phyloP scores from a whole-genome alignment of 2,888 invertebrate genomes.

The Salpingus planirostris region DNA sequence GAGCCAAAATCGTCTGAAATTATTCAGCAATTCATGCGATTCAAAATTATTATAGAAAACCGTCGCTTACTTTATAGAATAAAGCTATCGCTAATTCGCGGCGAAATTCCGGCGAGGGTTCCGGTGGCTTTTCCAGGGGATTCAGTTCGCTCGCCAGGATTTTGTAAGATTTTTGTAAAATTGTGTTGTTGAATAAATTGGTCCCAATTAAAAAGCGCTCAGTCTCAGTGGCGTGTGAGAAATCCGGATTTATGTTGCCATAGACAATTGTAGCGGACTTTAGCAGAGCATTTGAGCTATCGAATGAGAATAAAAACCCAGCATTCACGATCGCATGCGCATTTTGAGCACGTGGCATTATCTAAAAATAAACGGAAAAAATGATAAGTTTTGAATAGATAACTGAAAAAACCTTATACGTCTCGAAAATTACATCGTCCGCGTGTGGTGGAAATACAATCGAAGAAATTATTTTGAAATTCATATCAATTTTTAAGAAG shows the following conservation, averaged over 20 bases:
- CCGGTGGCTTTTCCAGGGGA: conserved; percentile 53
- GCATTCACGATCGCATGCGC: conserved; percentile 63
- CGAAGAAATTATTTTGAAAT: conserved; percentile 3
- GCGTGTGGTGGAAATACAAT: background rate
- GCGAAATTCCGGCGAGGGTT: conserved; percentile 58
- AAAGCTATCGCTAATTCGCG: conserved; percentile 62
- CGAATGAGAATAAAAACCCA: conserved; percentile 54
- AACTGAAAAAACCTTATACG: too few relatives aligned
- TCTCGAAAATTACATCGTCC: background rate
- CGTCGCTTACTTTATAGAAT: conserved; percentile 47
- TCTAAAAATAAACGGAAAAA: too few relatives aligned
- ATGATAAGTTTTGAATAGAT: too few relatives aligned
- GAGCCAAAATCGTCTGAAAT: too few relatives aligned
- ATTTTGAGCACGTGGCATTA: conserved; percentile 9
- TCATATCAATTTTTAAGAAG: conserved; percentile 10
- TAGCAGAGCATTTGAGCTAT: conserved; percentile 35
- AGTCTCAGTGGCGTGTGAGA: conserved; percentile 44
- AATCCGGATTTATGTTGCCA: conserved; percentile 50
- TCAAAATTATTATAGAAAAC: too few relatives aligned
- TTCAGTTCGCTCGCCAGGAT: conserved; percentile 49
- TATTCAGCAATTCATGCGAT: too few relatives aligned
- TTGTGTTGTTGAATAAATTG: conserved; percentile 32
- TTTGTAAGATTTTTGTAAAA: conserved; percentile 41
- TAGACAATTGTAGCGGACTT: conserved; percentile 50
- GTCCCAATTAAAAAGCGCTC: conserved; percentile 43